Percentiles rank a stretch among this genome's conserved stretches.
These are phyloP conservation scores for Pharmacophagus antenor DNA, from an alignment of 2,888 invertebrate species.

Conservation along the genomic window DNA sequence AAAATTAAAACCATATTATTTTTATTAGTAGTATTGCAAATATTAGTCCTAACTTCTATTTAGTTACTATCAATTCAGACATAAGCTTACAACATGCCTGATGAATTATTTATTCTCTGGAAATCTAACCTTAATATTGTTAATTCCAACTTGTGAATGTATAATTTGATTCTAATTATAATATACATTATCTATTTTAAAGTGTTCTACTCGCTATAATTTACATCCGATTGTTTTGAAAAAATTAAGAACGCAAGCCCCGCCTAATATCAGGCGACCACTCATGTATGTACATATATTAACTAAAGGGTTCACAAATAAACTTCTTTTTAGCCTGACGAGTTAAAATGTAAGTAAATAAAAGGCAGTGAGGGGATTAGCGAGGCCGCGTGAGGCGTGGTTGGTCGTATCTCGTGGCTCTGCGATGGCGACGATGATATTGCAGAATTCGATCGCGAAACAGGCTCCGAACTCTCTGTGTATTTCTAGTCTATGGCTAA, in stretches of 20 bases:
- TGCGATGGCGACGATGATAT: constrained; percentile 63
- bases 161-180: too few relatives aligned
- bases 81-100: too few relatives aligned
- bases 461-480: constrained; percentile 7
- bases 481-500: constrained; percentile 7
- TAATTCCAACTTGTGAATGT: too few relatives aligned
- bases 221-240: constrained; percentile 32
- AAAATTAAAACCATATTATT: too few relatives aligned
- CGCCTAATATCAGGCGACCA: constrained; percentile 28
- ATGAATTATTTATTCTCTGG: too few relatives aligned
- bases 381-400: constrained; percentile 48
- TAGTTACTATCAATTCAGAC: too few relatives aligned
- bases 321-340: constrained; percentile 49
- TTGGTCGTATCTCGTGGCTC: constrained; percentile 53
- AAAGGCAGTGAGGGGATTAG: constrained; percentile 63
- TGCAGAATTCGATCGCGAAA: constrained; percentile 42
- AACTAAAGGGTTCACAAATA: constrained; percentile 62
- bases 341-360: constrained; percentile 57
- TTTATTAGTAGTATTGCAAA: too few relatives aligned
- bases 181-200: too few relatives aligned
- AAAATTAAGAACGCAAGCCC: constrained; percentile 37
- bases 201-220: too few relatives aligned
- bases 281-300: constrained; percentile 42
- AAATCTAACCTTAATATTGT: too few relatives aligned
- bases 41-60: too few relatives aligned